These are phyloP conservation scores for Pedicia rivosa DNA, from an alignment of 2,888 invertebrate genomes.

Conservation along the genomic window DNA sequence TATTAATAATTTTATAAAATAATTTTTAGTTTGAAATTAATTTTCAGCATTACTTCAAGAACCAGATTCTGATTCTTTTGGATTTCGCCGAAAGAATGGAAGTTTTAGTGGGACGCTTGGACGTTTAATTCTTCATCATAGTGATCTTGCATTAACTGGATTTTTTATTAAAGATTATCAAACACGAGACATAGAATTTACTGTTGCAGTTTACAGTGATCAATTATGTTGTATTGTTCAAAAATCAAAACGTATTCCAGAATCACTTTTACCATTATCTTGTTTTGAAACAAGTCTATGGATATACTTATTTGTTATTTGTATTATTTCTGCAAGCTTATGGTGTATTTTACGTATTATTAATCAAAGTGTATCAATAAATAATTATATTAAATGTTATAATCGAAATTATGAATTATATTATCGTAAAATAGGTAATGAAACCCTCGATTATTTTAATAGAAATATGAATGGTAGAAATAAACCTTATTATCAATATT, in stretches of 20 bases:
- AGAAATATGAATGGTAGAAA: not conserved
- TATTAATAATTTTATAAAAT: too few relatives aligned
- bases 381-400: constrained; percentile 5
- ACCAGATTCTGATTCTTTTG: constrained; percentile 23
- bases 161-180: constrained; percentile 31
- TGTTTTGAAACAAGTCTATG: constrained; percentile 25
- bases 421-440: not conserved
- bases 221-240: constrained; percentile 28
- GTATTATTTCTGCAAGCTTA: constrained; percentile 17
- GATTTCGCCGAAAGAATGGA: constrained; percentile 23
- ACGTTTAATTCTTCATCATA: constrained; percentile 21
- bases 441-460: not conserved
- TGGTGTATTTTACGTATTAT: constrained; percentile 19
- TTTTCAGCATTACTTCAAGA: constrained; percentile 18
- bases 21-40: too few relatives aligned
- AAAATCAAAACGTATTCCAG: constrained; percentile 27
- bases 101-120: constrained; percentile 26
- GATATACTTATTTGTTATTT: constrained; percentile 18
- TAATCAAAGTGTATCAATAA: constrained; percentile 5
- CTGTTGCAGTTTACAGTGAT: constrained; percentile 26
- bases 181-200: constrained; percentile 24
- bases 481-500: constrained; percentile 2
- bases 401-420: not conserved
- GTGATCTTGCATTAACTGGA: constrained; percentile 27
- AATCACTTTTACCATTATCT: constrained; percentile 26